Evolutionary conservation across 2,797 vertebrate species (phyloP).

Genomic region (Ceryle rudis): DNA sequence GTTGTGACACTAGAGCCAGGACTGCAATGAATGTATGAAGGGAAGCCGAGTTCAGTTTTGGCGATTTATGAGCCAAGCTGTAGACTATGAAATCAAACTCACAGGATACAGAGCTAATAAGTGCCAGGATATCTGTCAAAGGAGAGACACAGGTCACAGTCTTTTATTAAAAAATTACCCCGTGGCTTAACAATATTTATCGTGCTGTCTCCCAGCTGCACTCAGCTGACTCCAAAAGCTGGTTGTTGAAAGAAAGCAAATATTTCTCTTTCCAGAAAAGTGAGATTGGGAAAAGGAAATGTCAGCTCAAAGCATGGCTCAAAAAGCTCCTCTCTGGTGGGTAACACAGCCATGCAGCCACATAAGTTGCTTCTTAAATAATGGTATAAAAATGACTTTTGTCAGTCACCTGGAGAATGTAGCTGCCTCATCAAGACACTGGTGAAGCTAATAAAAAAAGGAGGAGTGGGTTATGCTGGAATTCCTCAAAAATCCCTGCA

Average conservation of each 20-base stretch:
- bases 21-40: not conserved
- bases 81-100: not conserved
- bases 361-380: not conserved
- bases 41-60: not conserved
- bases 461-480: not conserved
- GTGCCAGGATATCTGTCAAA: not conserved
- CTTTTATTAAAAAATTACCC: not conserved
- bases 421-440: not conserved
- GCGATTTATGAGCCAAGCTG: not conserved
- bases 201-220: not conserved
- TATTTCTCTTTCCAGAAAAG: not conserved
- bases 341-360: not conserved
- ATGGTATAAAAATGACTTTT: not conserved
- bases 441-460: not conserved
- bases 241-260: not conserved
- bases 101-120: not conserved
- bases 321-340: not conserved
- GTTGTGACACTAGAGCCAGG: not conserved
- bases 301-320: not conserved
- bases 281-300: not conserved
- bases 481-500: slow-evolving; percentile 15
- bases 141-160: not conserved
- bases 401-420: not conserved
- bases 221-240: not conserved
- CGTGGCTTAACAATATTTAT: not conserved